Percentiles rank a stretch among this genome's conserved stretches.
These are phyloP conservation scores for Pygocentrus nattereri DNA, from an alignment of 2,797 vertebrate species.

Conservation along the genomic window DNA sequence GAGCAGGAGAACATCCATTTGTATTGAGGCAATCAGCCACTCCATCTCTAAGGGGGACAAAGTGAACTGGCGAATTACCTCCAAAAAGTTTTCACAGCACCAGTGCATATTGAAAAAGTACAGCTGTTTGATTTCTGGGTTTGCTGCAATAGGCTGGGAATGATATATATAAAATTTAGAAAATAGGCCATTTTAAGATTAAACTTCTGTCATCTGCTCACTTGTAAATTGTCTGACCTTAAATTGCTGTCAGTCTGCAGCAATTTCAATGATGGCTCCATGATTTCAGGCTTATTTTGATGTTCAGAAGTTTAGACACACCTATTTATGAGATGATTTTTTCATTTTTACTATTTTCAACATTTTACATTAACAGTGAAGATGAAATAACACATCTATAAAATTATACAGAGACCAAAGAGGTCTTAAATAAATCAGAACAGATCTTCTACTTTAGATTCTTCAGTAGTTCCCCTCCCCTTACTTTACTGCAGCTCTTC, in stretches of 20 bases:
- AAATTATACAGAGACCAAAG: too few species aligned
- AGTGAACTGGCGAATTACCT: constrained; percentile 8
- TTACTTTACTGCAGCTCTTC: too few species aligned
- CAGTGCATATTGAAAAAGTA: constrained; percentile 6
- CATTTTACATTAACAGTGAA: too few species aligned
- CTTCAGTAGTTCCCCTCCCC: too few species aligned
- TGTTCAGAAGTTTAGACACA: too few species aligned
- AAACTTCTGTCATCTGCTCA: not conserved
- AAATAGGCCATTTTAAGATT: not conserved
- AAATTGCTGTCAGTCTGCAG: not conserved
- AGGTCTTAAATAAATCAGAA: too few species aligned
- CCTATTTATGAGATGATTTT: too few species aligned
- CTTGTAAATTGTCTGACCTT: not conserved
- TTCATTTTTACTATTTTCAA: too few species aligned
- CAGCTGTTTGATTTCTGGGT: not conserved
- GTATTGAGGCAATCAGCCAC: constrained; percentile 46
- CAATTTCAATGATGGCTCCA: not conserved
- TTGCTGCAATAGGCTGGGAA: not conserved
- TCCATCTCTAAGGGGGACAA: constrained; percentile 26
- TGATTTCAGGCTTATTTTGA: not conserved
- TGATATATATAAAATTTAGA: not conserved
- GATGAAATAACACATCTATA: too few species aligned
- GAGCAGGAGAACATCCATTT: constrained; percentile 45
- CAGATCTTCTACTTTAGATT: too few species aligned
- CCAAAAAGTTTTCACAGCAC: not conserved